Conservation (phyloP, 2,113 vertebrate genomes). For the Panthera uncia region DNA sequence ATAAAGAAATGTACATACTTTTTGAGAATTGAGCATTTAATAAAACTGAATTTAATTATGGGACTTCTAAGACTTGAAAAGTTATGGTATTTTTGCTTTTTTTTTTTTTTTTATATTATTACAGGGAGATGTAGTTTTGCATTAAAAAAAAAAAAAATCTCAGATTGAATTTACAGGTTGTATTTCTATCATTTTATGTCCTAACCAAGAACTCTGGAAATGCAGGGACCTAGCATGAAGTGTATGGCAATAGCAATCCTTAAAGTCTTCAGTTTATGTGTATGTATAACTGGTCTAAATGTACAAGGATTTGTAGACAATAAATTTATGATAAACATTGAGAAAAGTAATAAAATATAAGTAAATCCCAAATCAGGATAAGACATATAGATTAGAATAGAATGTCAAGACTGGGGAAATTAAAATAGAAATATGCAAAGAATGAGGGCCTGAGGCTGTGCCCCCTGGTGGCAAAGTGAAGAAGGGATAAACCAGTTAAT, state of each 20-base stretch:
- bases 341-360: background rate
- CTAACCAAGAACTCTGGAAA: background rate
- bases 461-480: background rate
- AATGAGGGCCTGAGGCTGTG: background rate
- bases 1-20: background rate
- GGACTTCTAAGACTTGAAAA: background rate
- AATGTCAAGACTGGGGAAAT: background rate
- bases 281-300: background rate
- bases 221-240: background rate
- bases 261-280: background rate
- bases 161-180: background rate
- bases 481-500: background rate
- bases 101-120: background rate
- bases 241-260: background rate
- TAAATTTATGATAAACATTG: background rate
- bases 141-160: background rate
- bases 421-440: background rate
- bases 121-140: background rate
- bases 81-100: background rate
- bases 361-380: background rate
- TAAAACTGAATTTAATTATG: conserved; percentile 45
- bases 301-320: background rate
- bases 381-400: background rate
- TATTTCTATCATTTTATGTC: background rate
- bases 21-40: conserved; percentile 60